A percentile compares a stretch with the other conserved stretches of the same genome.
Evolutionary conservation across 2,888 invertebrate species (phyloP).

Genomic region (Euphydryas editha): DNA sequence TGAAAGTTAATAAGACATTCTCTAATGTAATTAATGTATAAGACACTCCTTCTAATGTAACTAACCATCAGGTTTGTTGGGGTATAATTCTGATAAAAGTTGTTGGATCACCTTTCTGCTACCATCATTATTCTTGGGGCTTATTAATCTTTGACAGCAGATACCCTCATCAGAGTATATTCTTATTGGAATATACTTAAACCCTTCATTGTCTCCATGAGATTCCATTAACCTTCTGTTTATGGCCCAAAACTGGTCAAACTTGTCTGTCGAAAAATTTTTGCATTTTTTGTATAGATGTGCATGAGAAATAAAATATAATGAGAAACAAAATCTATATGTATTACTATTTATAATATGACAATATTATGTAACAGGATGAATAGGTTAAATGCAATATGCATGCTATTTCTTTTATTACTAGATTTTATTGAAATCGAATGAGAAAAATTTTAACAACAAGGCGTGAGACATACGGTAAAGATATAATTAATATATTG

Average conservation of each 20-base stretch:
- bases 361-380: no score
- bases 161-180: conserved; percentile 90
- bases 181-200: conserved; percentile 95
- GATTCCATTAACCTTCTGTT: conserved; percentile 97
- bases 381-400: no score
- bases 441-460: not conserved
- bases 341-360: not conserved
- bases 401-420: no score
- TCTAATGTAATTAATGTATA: not conserved
- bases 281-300: not conserved
- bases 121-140: conserved; percentile 90
- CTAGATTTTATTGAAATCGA: no score
- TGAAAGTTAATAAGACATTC: not conserved
- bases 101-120: conserved; percentile 88
- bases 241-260: conserved; percentile 99
- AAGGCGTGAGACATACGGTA: no score
- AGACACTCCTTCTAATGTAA: not conserved
- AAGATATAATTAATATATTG: not conserved
- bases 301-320: conserved; percentile 1
- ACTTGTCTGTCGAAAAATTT: conserved; percentile 87
- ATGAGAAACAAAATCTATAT: not conserved
- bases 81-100: conserved; percentile 87
- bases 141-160: conserved; percentile 89
- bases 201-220: conserved; percentile 89
- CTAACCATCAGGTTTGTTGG: conserved; percentile 76